Evolutionary conservation across 2,797 vertebrate genomes (phyloP), one percentile per base, ranked within the genome.

Genomic region (Crypturellus tataupa): DNA sequence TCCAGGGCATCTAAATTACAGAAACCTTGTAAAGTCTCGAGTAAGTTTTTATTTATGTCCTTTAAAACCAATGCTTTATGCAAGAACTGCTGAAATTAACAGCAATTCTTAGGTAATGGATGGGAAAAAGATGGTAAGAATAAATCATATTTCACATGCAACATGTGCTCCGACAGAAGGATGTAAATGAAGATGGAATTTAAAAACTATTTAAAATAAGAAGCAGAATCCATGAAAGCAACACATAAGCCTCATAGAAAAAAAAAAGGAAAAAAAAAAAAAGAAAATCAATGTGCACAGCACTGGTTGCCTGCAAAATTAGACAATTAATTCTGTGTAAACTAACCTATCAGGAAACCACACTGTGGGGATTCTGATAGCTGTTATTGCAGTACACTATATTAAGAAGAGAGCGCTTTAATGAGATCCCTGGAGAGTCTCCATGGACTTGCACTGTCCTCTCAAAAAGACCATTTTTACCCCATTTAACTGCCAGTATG

Each of bases 311-410:
- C 90, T 92, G 86, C 87, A 92, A 97, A 97, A 97, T 97, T 85
- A 97, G 93, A 96, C 96, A 97, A 97, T 97, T 97, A 97, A 97
- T 97, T 97, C 97, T 96, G 91, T 92, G 96, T 97, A 97, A 97
- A 97, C 97, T 86, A 95, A 97, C 94, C 95, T 97, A 95, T 96
- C 93, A 96, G 97, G 86, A 90, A 95, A 71, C 47, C 71, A 72
- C 93, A 93, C 90, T 83, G 96, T 88, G 91, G 96, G 95, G 91
- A 84, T 94, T 96, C 90, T 75, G 96, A 90, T 92, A 85, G 95
- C 90, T 90, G 95, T 81, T 94, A 92, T 60, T 97, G 91, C 94
- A 65, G 63, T 47, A 89, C 67, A 37, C 72, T 78, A 60, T 85
- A 94, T 97, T 95, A 96, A 90, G 93, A 67, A 92, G 85, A 77